phyloP scores from a whole-genome alignment of 2,113 vertebrate genomes.

The Irena cyanogastra region DNA sequence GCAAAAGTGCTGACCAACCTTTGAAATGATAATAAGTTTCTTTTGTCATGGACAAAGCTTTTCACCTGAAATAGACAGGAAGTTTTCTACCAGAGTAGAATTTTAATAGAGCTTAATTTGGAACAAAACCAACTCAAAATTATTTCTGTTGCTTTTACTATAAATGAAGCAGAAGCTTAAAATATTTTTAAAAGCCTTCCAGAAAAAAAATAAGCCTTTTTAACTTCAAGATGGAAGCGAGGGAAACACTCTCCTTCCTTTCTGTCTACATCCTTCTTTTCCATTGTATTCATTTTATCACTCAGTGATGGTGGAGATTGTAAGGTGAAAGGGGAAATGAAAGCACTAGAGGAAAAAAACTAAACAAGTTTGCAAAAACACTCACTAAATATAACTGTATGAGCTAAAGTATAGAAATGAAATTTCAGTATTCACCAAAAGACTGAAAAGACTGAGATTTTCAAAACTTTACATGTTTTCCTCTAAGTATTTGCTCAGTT shows the following conservation, averaged over 20 bases:
- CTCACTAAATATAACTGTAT: background rate
- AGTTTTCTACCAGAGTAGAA: background rate
- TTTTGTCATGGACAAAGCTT: constrained; percentile 4
- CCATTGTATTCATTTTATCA: background rate
- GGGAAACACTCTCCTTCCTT: background rate
- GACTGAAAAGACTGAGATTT: background rate
- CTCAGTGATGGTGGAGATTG: background rate
- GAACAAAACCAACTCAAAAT: background rate
- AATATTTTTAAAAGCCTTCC: background rate
- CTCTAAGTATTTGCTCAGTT: background rate
- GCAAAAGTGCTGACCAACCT: constrained; percentile 22
- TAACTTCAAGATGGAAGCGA: background rate
- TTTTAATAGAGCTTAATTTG: constrained; percentile 2
- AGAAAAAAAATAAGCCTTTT: background rate
- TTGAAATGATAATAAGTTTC: constrained; percentile 29
- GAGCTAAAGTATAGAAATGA: background rate
- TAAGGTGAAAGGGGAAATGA: background rate
- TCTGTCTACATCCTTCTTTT: background rate
- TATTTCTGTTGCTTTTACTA: background rate
- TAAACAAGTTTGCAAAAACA: background rate
- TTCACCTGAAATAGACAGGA: constrained; percentile 1
- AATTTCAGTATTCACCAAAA: background rate
- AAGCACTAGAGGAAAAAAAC: background rate
- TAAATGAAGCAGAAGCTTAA: background rate
- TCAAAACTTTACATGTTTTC: background rate